These are phyloP conservation scores for Mesodorylaimus sp. DNA, from an alignment of 2,888 invertebrate genomes.

Conservation along the genomic window DNA sequence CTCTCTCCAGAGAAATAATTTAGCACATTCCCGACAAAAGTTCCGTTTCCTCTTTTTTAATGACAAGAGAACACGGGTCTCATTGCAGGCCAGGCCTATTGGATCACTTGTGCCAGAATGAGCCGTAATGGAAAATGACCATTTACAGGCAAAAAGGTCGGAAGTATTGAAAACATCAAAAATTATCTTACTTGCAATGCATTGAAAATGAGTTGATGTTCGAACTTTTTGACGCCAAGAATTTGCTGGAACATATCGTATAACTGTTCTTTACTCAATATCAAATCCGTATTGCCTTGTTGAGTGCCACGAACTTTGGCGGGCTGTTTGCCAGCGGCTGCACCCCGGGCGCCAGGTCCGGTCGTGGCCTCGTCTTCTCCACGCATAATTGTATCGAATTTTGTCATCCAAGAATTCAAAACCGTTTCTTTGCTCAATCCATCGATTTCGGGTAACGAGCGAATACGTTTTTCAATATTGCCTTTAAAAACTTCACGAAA, in stretches of 20 bases:
- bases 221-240: slow-evolving; percentile 92
- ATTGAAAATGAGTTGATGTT: slow-evolving; percentile 96
- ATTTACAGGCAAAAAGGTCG: too few relatives aligned
- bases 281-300: slow-evolving; percentile 21
- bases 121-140: too few relatives aligned
- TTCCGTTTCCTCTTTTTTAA: too few relatives aligned
- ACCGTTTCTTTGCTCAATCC: slow-evolving; percentile 90
- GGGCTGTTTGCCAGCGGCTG: not conserved
- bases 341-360: not conserved
- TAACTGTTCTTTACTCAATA: slow-evolving; percentile 92
- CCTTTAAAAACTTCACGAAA: slow-evolving; percentile 72
- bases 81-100: too few relatives aligned
- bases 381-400: slow-evolving; percentile 86
- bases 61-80: too few relatives aligned
- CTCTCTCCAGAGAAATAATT: too few relatives aligned
- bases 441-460: slow-evolving; percentile 95
- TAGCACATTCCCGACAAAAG: too few relatives aligned
- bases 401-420: slow-evolving; percentile 95
- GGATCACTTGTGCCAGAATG: too few relatives aligned
- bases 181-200: slow-evolving; percentile 74
- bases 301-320: slow-evolving; percentile 13
- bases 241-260: slow-evolving; percentile 99
- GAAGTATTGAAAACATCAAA: too few relatives aligned
- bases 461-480: slow-evolving; percentile 84
- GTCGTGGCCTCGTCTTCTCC: slow-evolving; percentile 38